Evolutionary conservation across 1,140 invertebrate species (phyloP).

Genomic region (Daktulosphaira vitifoliae): DNA sequence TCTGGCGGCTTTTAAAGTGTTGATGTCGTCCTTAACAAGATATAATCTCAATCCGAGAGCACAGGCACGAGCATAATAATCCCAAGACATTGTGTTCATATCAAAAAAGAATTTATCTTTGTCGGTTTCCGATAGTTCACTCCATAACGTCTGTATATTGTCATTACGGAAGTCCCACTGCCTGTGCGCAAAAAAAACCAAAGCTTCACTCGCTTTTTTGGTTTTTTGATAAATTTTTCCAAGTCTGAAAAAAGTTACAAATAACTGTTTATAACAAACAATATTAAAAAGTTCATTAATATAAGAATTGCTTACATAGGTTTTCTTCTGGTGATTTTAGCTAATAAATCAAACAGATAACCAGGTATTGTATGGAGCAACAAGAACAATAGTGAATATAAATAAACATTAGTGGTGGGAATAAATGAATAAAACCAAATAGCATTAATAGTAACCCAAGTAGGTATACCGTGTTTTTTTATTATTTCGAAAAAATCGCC

Average conservation of each 20-base stretch:
- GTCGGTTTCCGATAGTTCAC: conserved; percentile 54
- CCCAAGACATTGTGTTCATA: conserved; percentile 55
- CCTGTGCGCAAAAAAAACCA: conserved; percentile 61
- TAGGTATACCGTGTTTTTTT: conserved; percentile 22
- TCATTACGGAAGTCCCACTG: conserved; percentile 62
- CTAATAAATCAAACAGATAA: conserved; percentile 41
- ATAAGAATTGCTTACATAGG: conserved; percentile 43
- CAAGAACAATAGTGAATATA: conserved; percentile 46
- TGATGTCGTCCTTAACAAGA: conserved; percentile 54
- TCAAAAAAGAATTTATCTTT: conserved; percentile 58
- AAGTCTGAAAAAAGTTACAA: conserved; percentile 48
- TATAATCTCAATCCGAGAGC: conserved; percentile 51
- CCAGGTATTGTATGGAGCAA: conserved; percentile 46
- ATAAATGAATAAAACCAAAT: conserved; percentile 51
- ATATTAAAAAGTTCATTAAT: neutral
- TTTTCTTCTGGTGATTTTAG: conserved; percentile 42
- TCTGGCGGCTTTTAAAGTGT: conserved; percentile 42
- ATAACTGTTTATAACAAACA: neutral
- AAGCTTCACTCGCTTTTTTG: conserved; percentile 56
- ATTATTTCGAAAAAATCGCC: conserved; percentile 45
- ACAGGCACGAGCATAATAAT: conserved; percentile 51
- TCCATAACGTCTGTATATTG: conserved; percentile 55
- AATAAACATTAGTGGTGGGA: conserved; percentile 44
- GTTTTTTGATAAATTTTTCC: conserved; percentile 63
- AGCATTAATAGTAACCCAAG: conserved; percentile 44